Conservation (phyloP, 1,140 invertebrate species). For the Leptopilina clavipes region DNA sequence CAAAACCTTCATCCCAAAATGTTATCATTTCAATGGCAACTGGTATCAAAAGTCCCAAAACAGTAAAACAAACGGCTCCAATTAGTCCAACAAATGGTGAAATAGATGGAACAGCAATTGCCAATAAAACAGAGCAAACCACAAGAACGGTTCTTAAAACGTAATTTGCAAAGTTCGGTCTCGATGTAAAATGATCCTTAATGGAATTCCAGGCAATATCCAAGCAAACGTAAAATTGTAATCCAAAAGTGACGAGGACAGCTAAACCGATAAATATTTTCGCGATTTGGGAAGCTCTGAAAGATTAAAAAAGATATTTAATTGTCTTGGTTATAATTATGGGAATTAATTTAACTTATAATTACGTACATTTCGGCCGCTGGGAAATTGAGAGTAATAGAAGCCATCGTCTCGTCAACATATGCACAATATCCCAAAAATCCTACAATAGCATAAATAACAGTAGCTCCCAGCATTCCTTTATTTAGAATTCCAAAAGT, state of each 20-base stretch:
- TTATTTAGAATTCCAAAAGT: slow-evolving; percentile 88
- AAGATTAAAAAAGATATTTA: too few species aligned
- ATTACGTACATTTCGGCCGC: slow-evolving; percentile 78
- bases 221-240: slow-evolving; percentile 95
- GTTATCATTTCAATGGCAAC: slow-evolving; percentile 88
- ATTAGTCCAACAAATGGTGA: slow-evolving; percentile 93
- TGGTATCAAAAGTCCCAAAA: slow-evolving; percentile 92
- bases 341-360: slow-evolving; percentile 28
- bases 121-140: slow-evolving; percentile 81
- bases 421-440: slow-evolving; percentile 90
- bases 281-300: slow-evolving; percentile 87
- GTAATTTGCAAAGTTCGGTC: slow-evolving; percentile 83
- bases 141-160: slow-evolving; percentile 80
- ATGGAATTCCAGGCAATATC: slow-evolving; percentile 85
- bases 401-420: slow-evolving; percentile 79
- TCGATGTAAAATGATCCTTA: slow-evolving; percentile 81
- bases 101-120: slow-evolving; percentile 89
- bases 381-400: slow-evolving; percentile 85
- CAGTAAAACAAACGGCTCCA: slow-evolving; percentile 94
- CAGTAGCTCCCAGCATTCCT: slow-evolving; percentile 88
- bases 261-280: slow-evolving; percentile 89
- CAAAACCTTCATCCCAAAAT: slow-evolving; percentile 84
- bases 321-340: too few species aligned
- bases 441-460: slow-evolving; percentile 88
- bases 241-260: slow-evolving; percentile 93